Conservation (phyloP, 2,797 vertebrate genomes). For the Tadarida brasiliensis region DNA sequence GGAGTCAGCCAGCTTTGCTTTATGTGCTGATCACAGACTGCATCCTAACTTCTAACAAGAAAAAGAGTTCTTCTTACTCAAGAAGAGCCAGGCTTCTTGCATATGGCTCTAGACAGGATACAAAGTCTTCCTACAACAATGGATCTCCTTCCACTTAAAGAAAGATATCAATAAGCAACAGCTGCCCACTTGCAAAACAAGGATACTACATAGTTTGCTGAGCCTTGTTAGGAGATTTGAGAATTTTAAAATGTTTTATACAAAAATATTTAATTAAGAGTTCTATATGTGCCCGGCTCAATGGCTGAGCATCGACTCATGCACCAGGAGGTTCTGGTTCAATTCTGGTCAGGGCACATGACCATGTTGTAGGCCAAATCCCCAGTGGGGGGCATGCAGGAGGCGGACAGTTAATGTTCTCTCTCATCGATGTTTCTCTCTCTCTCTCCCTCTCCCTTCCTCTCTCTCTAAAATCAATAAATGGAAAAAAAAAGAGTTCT, state of each 20-base stretch:
- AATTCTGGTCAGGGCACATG: too few species aligned
- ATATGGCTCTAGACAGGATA: background rate
- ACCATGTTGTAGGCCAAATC: too few species aligned
- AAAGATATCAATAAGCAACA: constrained; percentile 51
- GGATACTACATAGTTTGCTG: background rate
- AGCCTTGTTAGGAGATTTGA: background rate
- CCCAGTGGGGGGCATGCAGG: too few species aligned
- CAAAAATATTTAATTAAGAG: constrained; percentile 2
- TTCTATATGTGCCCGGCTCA: background rate
- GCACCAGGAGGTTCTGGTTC: too few species aligned
- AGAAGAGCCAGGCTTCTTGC: background rate
- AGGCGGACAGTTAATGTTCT: too few species aligned
- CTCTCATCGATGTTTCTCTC: too few species aligned
- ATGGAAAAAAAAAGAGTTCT: background rate
- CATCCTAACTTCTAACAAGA: background rate
- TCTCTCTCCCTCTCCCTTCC: too few species aligned
- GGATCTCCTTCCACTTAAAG: background rate
- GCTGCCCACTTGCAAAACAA: background rate
- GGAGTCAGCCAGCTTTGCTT: constrained; percentile 1
- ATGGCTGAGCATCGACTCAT: too few species aligned
- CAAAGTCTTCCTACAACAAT: background rate
- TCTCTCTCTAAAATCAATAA: too few species aligned
- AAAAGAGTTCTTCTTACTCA: background rate
- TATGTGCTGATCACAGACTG: background rate
- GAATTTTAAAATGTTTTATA: constrained; percentile 42